Evolutionary conservation across 1,140 invertebrate genomes (phyloP), one percentile per base, ranked within the genome.

Genomic region (Macrotrachela quadricornifera): DNA sequence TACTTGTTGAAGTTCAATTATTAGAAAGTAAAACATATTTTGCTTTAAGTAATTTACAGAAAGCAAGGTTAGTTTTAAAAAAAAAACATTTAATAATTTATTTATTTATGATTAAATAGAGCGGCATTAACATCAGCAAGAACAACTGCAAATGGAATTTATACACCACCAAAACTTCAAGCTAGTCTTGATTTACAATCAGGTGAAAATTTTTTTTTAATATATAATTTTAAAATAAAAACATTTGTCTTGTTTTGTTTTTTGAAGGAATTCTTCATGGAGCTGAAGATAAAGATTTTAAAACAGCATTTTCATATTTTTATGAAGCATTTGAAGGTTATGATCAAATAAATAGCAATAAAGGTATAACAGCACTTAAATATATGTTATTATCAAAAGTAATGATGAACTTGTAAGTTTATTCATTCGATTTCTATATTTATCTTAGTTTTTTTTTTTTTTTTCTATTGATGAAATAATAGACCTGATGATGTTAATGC

Each of bases 291-390:
- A 80, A 83, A 63, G 94, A 99, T 65, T 99, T 99, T 68, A 97
- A 99, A 76, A 99, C 92, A 59, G 94, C 92, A 40, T 99, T 92
- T 70, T 97, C 92, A 41, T 99, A 99, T 67, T 99, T 97, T 67
- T 99, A 96, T 72, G 94, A 99, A 75, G 92, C 92, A 40, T 99
- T 99, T 72, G 94, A 99, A 76, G 90, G 90, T 57, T 96, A 91
- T 71, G 90, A 97, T 69, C 90, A 85, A 59, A 82, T 91, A 15
- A 68, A 67, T 54, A 30, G 21, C 8, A 78, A 79, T 13, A 91
- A 87, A 69, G 91, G 92, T 11, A 68, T 96, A 3, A 83, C 79
- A 42, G 85, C 87, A 17, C 72, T 99, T 1, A 99, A 99, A 66
- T 99, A 99, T 69, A 99, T 99, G 92, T 76, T 99, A 54, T 67